Base-by-base conservation (phyloP, 2,797 vertebrate species). In the Enteromius viviparus region DNA sequence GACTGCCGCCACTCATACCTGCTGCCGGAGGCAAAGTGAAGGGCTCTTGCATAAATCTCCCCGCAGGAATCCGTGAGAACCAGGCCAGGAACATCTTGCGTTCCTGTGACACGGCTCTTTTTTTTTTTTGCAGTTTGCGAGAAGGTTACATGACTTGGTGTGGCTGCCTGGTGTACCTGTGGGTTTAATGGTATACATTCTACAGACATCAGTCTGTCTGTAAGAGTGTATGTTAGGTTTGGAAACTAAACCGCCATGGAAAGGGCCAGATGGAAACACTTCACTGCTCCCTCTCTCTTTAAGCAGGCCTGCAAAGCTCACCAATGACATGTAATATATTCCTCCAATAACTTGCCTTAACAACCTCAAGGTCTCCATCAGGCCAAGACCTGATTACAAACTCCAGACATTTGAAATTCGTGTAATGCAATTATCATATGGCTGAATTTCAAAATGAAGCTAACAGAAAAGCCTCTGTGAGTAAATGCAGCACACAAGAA, bases 1-100 rank as follows among this genome's bases (percentile, higher is more conserved):
- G 87, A 91, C 91, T 88, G 91, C 91, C 89, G 91, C 92, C 94
- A 91, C 89, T 92, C 89, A 85, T 93, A 94, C 94, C 92, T 92
- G 91, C 90, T 91, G 92, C 94, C 94, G 91, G 92, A 94, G 94
- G 92, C 86, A 68, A 91, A 86, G 89, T 89, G 90, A 85, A 87
- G 89, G 89, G 89, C 83, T 15, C 82, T 82, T 81, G 74, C 92
- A 93, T 93, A 93, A 94, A 94, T 93, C 91, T 90, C 85, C 82
- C 5, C 9, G 5, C 74, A 90, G 87, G 92, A 91, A 93, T 92
- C 91, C 87, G 80, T 90, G 92, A 92, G 91, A 92, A 92, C 86
- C 87, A 70, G 40, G 68, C 81, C 84, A 86, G 32, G 23, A 66
- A 75, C 84, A 10, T 60, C 81, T 19, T 9, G 23, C 2, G 2